phyloP scores from a whole-genome alignment of 2,113 vertebrate species.

The Mystacornis crossleyi region DNA sequence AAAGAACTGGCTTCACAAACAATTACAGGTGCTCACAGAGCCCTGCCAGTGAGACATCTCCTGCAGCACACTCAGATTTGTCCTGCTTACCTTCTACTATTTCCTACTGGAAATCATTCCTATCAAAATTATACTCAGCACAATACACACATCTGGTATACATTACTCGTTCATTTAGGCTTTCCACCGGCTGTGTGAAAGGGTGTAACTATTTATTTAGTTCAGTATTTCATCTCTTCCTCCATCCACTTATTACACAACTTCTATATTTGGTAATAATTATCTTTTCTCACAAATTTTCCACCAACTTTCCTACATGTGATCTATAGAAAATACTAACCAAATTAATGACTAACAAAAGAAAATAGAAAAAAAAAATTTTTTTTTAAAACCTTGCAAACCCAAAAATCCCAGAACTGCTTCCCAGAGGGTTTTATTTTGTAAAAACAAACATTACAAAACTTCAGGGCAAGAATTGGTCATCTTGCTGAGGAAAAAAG shows the following conservation, averaged over 20 bases:
- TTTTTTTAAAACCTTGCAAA: background rate
- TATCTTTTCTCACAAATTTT: background rate
- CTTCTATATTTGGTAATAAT: background rate
- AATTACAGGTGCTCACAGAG: background rate
- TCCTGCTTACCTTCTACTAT: background rate
- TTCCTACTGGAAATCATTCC: background rate
- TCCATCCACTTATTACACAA: background rate
- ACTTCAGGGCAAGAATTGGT: background rate
- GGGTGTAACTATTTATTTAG: background rate
- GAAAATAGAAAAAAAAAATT: background rate
- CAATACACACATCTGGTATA: background rate
- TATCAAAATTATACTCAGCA: background rate
- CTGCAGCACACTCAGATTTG: background rate
- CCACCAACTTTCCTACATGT: background rate
- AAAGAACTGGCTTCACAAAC: background rate
- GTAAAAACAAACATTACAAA: background rate
- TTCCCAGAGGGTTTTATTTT: background rate
- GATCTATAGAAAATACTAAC: background rate
- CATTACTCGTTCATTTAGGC: background rate
- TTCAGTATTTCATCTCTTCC: background rate
- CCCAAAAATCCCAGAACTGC: background rate
- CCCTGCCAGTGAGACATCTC: background rate
- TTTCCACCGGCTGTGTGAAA: background rate
- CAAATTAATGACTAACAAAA: background rate
- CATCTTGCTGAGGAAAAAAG: background rate